Percentiles rank a stretch among this genome's conserved stretches.
phyloP scores from a whole-genome alignment of 2,888 invertebrate species.

The Pherbina coryleti region DNA sequence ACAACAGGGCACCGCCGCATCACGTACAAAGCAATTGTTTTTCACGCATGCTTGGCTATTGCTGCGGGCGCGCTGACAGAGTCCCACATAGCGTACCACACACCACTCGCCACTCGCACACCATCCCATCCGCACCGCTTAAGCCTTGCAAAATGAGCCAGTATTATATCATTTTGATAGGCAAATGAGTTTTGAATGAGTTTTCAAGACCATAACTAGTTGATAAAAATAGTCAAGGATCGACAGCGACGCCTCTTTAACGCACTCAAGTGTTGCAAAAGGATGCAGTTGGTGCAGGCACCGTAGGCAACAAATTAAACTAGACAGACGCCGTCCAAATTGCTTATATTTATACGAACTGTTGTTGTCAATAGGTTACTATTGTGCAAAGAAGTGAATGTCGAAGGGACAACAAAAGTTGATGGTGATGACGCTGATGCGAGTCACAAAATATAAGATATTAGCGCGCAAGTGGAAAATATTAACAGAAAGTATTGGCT shows the following conservation, averaged over 20 bases:
- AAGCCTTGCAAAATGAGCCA: constrained; percentile 48
- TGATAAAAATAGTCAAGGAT: constrained; percentile 32
- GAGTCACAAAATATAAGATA: neutral
- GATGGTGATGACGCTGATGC: neutral
- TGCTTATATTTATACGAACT: neutral
- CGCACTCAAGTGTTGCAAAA: constrained; percentile 32
- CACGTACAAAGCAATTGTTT: neutral
- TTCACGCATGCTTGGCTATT: neutral
- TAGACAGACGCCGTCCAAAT: neutral
- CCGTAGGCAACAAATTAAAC: constrained; percentile 1
- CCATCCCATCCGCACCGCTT: neutral
- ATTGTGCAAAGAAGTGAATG: neutral
- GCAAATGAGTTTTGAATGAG: constrained; percentile 60
- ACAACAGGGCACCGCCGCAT: neutral
- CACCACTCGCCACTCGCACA: neutral
- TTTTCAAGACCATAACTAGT: constrained; percentile 36
- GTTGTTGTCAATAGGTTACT: neutral
- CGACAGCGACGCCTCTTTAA: constrained; percentile 2
- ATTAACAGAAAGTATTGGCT: neutral
- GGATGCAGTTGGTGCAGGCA: neutral
- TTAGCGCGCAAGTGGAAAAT: neutral
- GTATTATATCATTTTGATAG: constrained; percentile 60
- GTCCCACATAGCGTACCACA: too few relatives aligned
- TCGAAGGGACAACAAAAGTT: neutral
- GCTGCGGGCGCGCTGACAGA: neutral